These are phyloP conservation scores for Ochotona curzoniae DNA, from an alignment of 2,113 vertebrate species.

Conservation along the genomic window DNA sequence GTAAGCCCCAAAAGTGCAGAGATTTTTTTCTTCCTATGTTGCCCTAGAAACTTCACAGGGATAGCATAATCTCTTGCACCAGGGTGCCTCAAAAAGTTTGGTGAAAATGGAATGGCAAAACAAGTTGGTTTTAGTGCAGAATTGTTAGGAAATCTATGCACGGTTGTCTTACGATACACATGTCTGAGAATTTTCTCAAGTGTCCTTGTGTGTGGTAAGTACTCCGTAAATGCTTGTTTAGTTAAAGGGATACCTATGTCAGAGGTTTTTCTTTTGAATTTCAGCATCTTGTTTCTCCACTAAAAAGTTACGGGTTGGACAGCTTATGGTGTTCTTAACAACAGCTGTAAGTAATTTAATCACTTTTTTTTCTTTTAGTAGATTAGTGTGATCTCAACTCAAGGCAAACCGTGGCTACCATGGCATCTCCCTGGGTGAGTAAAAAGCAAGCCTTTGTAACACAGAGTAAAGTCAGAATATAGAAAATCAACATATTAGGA, in stretches of 20 bases:
- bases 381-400: conserved; percentile 28
- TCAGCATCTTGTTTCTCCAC: conserved; percentile 12
- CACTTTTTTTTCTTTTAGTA: conserved; percentile 43
- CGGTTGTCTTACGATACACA: too few relatives aligned
- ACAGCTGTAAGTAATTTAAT: background rate
- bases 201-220: background rate
- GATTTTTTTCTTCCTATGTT: background rate
- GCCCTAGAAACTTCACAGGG: background rate
- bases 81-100: too few relatives aligned
- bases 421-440: conserved; percentile 83
- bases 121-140: too few relatives aligned
- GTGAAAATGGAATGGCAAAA: too few relatives aligned
- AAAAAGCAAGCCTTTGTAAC: conserved; percentile 3
- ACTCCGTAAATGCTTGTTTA: background rate
- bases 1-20: background rate
- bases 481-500: conserved; percentile 16
- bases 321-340: background rate
- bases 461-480: conserved; percentile 5
- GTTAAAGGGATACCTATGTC: background rate
- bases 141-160: too few relatives aligned
- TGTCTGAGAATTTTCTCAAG: too few relatives aligned
- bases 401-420: conserved; percentile 47
- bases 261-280: background rate
- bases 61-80: background rate
- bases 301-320: conserved; percentile 4